Conservation (phyloP, 2,888 invertebrate species). For the Pecten maximus region DNA sequence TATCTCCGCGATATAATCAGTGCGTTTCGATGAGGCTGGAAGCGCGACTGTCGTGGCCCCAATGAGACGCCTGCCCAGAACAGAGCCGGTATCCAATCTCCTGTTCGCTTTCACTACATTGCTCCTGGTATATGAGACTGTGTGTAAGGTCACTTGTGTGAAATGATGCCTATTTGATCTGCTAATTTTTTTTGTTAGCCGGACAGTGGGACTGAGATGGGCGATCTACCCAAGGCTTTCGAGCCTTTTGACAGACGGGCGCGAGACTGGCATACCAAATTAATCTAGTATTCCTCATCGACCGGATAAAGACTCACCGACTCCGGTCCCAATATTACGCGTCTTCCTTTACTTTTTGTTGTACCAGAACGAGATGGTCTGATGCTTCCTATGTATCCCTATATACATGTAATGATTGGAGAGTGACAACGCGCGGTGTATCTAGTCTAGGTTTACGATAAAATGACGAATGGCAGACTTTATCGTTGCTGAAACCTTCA, state of each 20-base stretch:
- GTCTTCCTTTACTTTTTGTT: background rate
- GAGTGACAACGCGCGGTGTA: background rate
- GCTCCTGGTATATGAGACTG: background rate
- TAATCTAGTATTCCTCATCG: background rate
- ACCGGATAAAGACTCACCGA: background rate
- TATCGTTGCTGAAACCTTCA: background rate
- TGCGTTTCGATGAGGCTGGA: background rate
- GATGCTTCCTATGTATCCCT: background rate
- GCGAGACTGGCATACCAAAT: constrained; percentile 4
- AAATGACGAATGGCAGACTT: background rate
- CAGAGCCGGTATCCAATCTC: background rate
- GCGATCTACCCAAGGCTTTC: background rate
- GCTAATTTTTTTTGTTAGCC: constrained; percentile 24
- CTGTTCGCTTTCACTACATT: background rate
- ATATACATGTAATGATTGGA: background rate
- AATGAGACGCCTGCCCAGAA: background rate
- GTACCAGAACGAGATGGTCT: background rate
- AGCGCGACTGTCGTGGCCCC: background rate
- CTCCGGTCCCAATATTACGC: background rate
- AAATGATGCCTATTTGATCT: constrained; percentile 17
- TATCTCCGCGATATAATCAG: background rate
- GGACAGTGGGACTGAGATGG: background rate
- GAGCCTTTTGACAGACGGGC: background rate
- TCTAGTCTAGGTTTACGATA: background rate
- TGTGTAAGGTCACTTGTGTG: background rate